A percentile compares a stretch with the other conserved stretches of the same genome.
Evolutionary conservation across 2,888 invertebrate species (phyloP).

Genomic region (Sepiola atlantica): DNA sequence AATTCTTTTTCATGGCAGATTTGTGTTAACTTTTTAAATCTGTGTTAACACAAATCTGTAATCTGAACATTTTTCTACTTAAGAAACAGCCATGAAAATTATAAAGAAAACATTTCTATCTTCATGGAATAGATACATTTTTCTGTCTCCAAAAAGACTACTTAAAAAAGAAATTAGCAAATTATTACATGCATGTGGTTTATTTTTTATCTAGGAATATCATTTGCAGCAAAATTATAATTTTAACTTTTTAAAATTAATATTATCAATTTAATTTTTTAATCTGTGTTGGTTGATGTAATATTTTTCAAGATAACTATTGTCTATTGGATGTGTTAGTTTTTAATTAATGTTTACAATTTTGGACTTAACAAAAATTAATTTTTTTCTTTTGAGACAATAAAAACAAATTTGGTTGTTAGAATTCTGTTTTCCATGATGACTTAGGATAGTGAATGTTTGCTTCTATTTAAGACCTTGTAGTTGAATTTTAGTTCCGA

Average conservation of each 20-base stretch:
- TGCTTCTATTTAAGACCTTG: slow-evolving; percentile 2
- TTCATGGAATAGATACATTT: background rate
- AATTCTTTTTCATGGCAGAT: background rate
- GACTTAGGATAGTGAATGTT: slow-evolving; percentile 36
- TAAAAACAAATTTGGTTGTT: background rate
- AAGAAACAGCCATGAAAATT: background rate
- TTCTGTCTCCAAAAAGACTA: slow-evolving; percentile 15
- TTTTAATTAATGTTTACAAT: background rate
- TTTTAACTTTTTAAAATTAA: background rate
- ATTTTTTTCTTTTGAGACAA: background rate
- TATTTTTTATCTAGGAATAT: background rate
- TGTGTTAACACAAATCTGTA: slow-evolving; percentile 2
- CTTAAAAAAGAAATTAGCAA: background rate
- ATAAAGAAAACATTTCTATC: background rate
- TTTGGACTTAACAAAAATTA: background rate
- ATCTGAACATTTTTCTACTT: slow-evolving; percentile 32
- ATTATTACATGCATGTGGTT: background rate
- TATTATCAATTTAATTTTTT: background rate
- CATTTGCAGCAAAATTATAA: background rate
- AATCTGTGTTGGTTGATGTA: slow-evolving; percentile 18
- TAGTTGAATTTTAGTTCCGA: slow-evolving; percentile 1
- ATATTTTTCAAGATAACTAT: background rate
- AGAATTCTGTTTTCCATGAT: slow-evolving; percentile 23
- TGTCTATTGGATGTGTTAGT: background rate
- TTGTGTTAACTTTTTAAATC: background rate